Conservation (phyloP, 2,113 vertebrate species). For the Tauraco erythrolophus region DNA sequence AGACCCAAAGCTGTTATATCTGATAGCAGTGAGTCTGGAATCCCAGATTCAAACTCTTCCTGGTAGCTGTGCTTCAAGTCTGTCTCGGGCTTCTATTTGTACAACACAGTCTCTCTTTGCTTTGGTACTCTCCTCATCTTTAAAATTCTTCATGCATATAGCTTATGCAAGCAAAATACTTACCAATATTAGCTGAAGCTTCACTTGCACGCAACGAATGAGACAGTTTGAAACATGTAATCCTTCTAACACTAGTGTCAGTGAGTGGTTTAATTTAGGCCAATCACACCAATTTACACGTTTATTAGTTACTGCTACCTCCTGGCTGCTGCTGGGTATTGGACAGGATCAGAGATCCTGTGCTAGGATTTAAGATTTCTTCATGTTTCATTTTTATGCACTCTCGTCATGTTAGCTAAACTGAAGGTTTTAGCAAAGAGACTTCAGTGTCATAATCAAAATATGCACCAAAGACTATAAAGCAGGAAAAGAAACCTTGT, state of each 20-base stretch:
- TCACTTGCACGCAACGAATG: background rate
- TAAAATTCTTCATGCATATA: background rate
- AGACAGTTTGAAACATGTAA: background rate
- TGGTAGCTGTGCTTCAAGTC: background rate
- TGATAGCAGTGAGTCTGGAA: background rate
- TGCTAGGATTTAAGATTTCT: background rate
- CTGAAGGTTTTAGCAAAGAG: background rate
- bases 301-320: background rate
- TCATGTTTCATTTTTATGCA: background rate
- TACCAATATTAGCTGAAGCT: background rate
- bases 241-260: background rate
- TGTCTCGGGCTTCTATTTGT: background rate
- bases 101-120: background rate
- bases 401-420: background rate
- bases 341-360: background rate
- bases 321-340: background rate
- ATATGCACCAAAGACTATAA: background rate
- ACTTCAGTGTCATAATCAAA: background rate
- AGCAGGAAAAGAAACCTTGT: background rate
- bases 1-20: background rate
- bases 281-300: background rate
- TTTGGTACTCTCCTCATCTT: background rate
- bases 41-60: background rate
- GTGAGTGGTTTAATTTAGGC: background rate
- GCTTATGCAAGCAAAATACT: background rate